Evolutionary conservation across 2,888 invertebrate species (phyloP).

Genomic region (Dermolepida albohirtum): DNA sequence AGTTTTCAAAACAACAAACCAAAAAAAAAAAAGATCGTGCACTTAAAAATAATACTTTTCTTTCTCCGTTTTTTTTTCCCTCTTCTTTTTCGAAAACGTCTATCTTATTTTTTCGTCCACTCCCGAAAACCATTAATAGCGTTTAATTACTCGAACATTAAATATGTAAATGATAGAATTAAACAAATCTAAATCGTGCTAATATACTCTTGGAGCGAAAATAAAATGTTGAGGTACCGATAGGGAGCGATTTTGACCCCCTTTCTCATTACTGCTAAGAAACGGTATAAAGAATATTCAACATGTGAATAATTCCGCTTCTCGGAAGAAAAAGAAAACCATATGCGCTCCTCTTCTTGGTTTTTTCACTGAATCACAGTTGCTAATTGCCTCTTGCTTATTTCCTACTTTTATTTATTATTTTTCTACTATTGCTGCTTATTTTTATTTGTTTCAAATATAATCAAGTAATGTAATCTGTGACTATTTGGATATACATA

Average conservation of each 20-base stretch:
- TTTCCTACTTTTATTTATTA: background rate
- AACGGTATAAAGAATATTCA: background rate
- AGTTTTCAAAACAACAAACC: too few species aligned
- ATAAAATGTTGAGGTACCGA: slow-evolving; percentile 24
- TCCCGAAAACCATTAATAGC: too few species aligned
- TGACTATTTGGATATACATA: too few species aligned
- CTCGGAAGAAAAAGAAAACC: background rate
- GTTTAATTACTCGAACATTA: slow-evolving; percentile 12
- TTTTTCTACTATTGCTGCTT: too few species aligned
- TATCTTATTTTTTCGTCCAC: too few species aligned
- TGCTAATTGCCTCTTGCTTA: background rate
- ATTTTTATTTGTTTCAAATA: too few species aligned
- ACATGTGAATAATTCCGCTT: background rate
- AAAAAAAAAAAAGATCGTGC: too few species aligned
- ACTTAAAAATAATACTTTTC: too few species aligned
- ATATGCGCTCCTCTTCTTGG: background rate
- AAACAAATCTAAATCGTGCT: slow-evolving; percentile 11
- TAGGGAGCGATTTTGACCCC: slow-evolving; percentile 23
- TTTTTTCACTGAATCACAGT: slow-evolving; percentile 3
- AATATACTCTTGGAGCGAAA: slow-evolving; percentile 7
- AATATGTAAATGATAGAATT: slow-evolving; percentile 24
- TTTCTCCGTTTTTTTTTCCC: too few species aligned
- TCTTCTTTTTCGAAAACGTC: too few species aligned
- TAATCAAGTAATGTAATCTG: too few species aligned
- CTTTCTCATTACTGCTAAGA: background rate